phyloP scores from a whole-genome alignment of 2,888 invertebrate species.

The Drosophila formosana region DNA sequence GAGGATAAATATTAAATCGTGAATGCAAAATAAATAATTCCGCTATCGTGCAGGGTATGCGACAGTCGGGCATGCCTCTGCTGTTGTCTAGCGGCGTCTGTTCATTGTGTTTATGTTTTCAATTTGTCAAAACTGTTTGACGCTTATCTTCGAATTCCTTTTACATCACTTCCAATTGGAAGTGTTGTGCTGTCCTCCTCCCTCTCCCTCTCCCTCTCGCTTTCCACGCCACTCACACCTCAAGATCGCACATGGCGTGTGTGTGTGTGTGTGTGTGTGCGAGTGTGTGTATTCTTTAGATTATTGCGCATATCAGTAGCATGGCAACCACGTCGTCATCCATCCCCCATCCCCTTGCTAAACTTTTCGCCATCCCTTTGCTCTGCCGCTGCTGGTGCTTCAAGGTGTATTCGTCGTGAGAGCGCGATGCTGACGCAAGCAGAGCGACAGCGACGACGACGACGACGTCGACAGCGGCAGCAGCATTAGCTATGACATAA shows the following conservation, averaged over 20 bases:
- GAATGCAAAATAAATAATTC: no score
- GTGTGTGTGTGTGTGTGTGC: conserved; percentile 1
- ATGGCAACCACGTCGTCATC: neutral
- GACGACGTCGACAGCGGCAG: neutral
- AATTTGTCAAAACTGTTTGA: conserved; percentile 7
- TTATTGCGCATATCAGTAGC: conserved; percentile 36
- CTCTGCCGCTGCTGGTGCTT: neutral
- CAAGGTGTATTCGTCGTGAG: neutral
- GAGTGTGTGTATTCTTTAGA: conserved; percentile 15
- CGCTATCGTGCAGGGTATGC: conserved; percentile 2
- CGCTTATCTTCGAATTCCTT: conserved; percentile 4
- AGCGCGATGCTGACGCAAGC: conserved; percentile 10
- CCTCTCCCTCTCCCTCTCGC: neutral
- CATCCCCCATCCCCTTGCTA: neutral
- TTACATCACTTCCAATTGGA: conserved; percentile 15
- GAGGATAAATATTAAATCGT: no score
- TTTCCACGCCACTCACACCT: neutral
- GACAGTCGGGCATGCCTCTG: neutral
- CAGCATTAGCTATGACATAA: conserved; percentile 1
- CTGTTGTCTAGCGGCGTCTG: neutral
- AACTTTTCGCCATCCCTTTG: neutral
- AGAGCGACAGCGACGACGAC: conserved; percentile 12
- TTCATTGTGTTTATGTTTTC: neutral
- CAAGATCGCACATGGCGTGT: neutral
- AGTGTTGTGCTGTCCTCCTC: neutral